Conservation (phyloP, 2,888 invertebrate species). For the Lasioglossum pauxillum region DNA sequence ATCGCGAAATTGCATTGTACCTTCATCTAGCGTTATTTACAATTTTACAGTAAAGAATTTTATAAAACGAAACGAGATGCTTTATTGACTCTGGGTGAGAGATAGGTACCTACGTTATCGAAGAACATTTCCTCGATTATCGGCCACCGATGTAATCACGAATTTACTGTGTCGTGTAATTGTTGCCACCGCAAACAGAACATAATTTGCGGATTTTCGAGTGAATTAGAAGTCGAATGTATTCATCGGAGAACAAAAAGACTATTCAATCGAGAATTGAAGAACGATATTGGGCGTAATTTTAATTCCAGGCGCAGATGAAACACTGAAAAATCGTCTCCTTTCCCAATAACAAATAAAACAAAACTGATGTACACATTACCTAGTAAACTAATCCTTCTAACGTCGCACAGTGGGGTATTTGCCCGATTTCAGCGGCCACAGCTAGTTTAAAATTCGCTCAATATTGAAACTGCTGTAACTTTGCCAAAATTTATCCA, state of each 20-base stretch:
- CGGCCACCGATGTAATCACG: background rate
- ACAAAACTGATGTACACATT: too few species aligned
- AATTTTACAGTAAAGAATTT: background rate
- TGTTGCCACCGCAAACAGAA: background rate
- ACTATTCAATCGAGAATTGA: too few species aligned
- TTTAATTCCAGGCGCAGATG: too few species aligned
- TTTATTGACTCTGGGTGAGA: background rate
- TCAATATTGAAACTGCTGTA: too few species aligned
- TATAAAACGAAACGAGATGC: background rate
- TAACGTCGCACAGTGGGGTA: too few species aligned
- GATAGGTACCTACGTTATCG: slow-evolving; percentile 4
- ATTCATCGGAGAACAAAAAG: background rate
- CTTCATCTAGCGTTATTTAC: background rate
- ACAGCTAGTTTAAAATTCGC: too few species aligned
- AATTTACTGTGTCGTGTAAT: background rate
- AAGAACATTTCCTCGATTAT: background rate
- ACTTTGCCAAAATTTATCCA: too few species aligned
- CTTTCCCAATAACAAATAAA: too few species aligned
- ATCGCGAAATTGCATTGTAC: background rate
- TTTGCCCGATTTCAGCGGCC: too few species aligned
- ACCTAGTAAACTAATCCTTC: too few species aligned
- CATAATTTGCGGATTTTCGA: background rate
- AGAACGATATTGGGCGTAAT: too few species aligned
- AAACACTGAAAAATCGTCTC: too few species aligned
- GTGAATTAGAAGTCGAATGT: background rate